Base-by-base conservation (phyloP, 2,113 vertebrate species). In the Syngnathus scovelli region DNA sequence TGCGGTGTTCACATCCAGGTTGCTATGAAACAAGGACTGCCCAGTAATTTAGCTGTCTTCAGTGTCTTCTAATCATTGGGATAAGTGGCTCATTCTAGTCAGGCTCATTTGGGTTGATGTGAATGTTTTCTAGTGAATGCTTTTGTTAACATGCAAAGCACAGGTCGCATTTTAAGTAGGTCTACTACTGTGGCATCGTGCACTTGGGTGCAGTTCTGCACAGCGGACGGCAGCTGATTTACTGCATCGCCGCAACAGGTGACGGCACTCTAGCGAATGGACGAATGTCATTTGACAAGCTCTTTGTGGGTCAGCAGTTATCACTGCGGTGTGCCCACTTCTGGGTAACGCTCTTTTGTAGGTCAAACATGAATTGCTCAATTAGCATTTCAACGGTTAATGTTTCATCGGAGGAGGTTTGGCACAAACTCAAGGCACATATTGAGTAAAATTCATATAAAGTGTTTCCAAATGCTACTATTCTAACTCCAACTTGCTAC, bases 11-110 rank as follows among this genome's bases (percentile, higher is more conserved):
- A 78, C 79, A 83, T 76, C 85, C 74, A 83, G 81, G 83, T 91
- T 92, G 90, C 90, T 90, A 89, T 89, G 89, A 90, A 89, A 91
- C 89, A 70, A 88, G 75, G 72, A 78, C 83, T 84, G 84, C 81
- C 63, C 79, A 85, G 84, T 88, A 85, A 92, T 93, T 92, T 91
- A 88, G 87, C 80, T 88, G 88, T 88, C 89, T 86, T 84, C 81
- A 77, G 80, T 90, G 85, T 83, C 72, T 77, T 83, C 74, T 91
- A 90, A 92, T 92, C 85, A 83, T 83, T 77, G 15, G 72, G 69
- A 37, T 79, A 75, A 82, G 66, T 80, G 66, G 75, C 64, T 69
- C 55, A 66, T 64, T 18, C n/a, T 39, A 16, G 66, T 54, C 63
- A 59, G 33, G 38, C 9, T 10, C 0, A 23, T 23, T 56, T 37